Base-by-base conservation (phyloP, 2,888 invertebrate species). In the Amiota communis region DNA sequence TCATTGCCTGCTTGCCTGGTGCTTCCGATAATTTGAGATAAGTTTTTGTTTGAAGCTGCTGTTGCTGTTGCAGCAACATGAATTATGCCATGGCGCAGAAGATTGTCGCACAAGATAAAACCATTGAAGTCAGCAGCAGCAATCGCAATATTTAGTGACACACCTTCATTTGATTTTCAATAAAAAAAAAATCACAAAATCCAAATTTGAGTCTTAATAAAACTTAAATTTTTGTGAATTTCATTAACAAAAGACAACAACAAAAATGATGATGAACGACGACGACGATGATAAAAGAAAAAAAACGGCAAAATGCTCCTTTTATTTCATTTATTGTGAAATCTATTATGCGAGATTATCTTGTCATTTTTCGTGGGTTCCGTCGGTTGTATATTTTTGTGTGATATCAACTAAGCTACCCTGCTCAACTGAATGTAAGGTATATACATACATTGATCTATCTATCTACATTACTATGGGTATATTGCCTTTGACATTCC, bases 11-110 rank as follows among this genome's bases (percentile, higher is more conserved):
- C n/a, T n/a, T n/a, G n/a, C n/a, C n/a, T 63, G 12, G 36, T 63
- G 63, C 67, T 68, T 68, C 67, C 67, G 67, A 48, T 68, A 68
- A 68, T 68, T 68, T 68, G 53, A 46, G 63, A 23, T 63, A 63
- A 63, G 63, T 23, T 63, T 23, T n/a, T n/a, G n/a, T 53, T 53
- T 53, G 12, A 53, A 36, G 36, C 36, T 36, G 36, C 36, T 36
- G 23, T 23, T 23, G 36, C 36, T 36, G 36, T 36, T 53, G 53
- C 12, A 4, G n/a, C 12, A 53, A n/a, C 63, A 63, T 63, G 63
- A 63, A 63, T 63, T 63, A 63, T 23, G 23, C 61, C 12, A 20
- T 23, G 17, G 15, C 46, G 36, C 36, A 36, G 6, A 36, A 36
- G 67, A 68, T 68, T 15, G 48, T 53, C 23, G 67, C 23, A 23